Conservation (phyloP, 2,888 invertebrate species). For the Baronia brevicornis region DNA sequence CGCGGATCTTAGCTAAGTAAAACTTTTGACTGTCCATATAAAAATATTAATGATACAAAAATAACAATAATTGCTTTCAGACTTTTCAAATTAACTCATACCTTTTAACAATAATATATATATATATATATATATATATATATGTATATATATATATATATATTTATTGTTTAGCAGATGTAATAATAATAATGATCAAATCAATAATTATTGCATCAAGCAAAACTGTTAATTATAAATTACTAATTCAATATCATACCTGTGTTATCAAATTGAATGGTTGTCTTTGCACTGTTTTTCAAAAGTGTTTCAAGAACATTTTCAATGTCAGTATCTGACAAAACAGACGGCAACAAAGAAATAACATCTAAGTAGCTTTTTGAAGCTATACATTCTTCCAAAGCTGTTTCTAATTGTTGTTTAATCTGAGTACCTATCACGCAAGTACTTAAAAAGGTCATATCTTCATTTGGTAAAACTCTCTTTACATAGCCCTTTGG, state of each 20-base stretch:
- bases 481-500: slow-evolving; percentile 88
- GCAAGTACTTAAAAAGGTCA: slow-evolving; percentile 85
- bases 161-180: no score
- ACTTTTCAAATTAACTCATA: no score
- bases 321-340: slow-evolving; percentile 85
- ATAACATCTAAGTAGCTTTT: slow-evolving; percentile 89
- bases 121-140: no score
- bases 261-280: slow-evolving; percentile 76
- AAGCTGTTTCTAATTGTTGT: slow-evolving; percentile 83
- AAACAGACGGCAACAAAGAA: slow-evolving; percentile 87
- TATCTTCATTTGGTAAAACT: slow-evolving; percentile 81
- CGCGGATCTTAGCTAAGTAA: no score
- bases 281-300: slow-evolving; percentile 75
- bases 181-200: no score
- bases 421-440: slow-evolving; percentile 82
- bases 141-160: no score
- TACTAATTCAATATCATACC: no score
- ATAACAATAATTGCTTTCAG: not conserved
- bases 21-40: no score
- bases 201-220: no score
- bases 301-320: slow-evolving; percentile 80
- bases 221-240: not conserved
- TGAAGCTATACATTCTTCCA: slow-evolving; percentile 90
- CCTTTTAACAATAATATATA: no score
- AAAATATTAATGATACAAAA: not conserved